Base-by-base conservation (phyloP, 2,888 invertebrate genomes). In the Brachyopa scutellaris region DNA sequence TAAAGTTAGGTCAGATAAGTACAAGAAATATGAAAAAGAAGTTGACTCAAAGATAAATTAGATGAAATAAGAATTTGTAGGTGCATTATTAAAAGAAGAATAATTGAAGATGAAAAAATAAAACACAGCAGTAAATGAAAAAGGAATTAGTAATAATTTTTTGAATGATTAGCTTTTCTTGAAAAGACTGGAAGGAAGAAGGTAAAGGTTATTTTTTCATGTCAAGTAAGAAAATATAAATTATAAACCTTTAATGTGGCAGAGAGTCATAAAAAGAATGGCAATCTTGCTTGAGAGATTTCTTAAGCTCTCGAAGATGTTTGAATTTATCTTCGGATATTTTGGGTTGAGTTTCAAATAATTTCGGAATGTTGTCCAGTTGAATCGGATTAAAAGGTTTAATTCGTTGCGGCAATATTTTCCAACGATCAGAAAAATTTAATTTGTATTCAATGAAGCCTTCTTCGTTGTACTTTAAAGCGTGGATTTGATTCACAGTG, bases 271-370 rank as follows among this genome's bases (percentile, higher is more conserved):
- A 61, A 36, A 33, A 61, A 33, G 21, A 23, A 61, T 61, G 47
- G 15, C 23, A 47, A 42, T 47, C 61, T 13, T 61, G 42, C 21
- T 31, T 45, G 45, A 57, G 61, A 7, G 45, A 61, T 40, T 61
- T 42, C 31, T 61, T 45, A 19, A 61, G 31, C 9, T 61, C 61
- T 61, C 33, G 61, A 45, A 45, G 45, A 33, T 61, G 61, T 47
- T 61, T 61, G 33, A 9, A 61, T 17, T 61, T 61, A 26, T 61
- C 45, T 45, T n/a, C n/a, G n/a, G n/a, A n/a, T n/a, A n/a, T n/a
- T n/a, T n/a, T n/a, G n/a, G n/a, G n/a, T n/a, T n/a, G n/a, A n/a
- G n/a, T 55, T 55, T 55, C 38, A 55, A 55, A 55, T 40, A 31
- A 51, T 2, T 31, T 51, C 17, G 51, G 51, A 17, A 51, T 51